Base-by-base conservation (phyloP, 2,113 vertebrate genomes). In the Prochilodus magdalenae region DNA sequence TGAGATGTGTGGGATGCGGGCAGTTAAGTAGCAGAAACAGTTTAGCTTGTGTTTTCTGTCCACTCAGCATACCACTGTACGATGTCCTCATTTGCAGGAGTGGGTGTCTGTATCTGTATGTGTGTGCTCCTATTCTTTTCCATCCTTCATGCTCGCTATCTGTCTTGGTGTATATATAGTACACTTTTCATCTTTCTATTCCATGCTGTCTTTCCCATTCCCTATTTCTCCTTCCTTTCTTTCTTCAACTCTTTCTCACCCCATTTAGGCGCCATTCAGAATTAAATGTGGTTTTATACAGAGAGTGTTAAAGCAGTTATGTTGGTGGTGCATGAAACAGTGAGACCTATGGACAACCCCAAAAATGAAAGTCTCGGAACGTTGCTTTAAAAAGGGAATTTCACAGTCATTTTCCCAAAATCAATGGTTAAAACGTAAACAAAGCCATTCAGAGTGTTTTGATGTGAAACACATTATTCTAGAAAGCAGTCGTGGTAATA, bases 201-300 rank as follows among this genome's bases (percentile, higher is more conserved):
- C 20, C 51, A 8, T 70, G 24, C 73, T 70, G 67, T 75, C 69
- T 26, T 18, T 51, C 40, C 20, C 20, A 59, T 6, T 77, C 71
- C 69, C 15, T 79, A 36, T 59, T 33, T 55, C 73, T 66, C 30
- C 30, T 69, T 83, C 49, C 30, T 75, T 63, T 51, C 70, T 79
- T 77, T 67, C 55, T 44, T 24, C 5, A 2, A 7, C 18, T 5
- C 53, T 30, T 49, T 72, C 67, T 65, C 62, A 16, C 57, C 29
- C 82, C 72, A 83, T 89, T 88, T 85, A 86, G 70, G 83, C 84
- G 87, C 73, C 75, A 84, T 88, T 85, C 81, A 72, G 63, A 55
- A 79, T 79, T 81, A 77, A 75, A 85, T 88, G 84, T 82, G 63
- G 83, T 86, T 86, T 60, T 84, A 79, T 70, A 75, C 29, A 62